These are phyloP conservation scores for Caracal caracal DNA, from an alignment of 2,113 vertebrate species.

Conservation along the genomic window DNA sequence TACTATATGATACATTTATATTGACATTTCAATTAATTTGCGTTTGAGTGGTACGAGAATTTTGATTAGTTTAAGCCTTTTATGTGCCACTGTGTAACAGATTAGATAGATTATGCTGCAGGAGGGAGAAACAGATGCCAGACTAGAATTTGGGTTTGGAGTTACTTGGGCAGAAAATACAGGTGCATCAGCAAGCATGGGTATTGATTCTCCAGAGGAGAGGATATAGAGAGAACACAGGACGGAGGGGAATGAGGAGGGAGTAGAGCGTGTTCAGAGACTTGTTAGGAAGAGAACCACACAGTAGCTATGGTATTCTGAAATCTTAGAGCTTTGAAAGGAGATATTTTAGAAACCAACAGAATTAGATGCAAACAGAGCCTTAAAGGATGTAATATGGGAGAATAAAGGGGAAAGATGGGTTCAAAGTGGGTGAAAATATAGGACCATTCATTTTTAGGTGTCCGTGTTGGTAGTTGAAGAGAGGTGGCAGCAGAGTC, in stretches of 20 bases:
- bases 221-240: background rate
- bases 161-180: background rate
- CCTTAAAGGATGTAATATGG: background rate
- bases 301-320: background rate
- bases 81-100: background rate
- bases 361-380: background rate
- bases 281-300: background rate
- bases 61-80: background rate
- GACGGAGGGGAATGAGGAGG: background rate
- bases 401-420: background rate
- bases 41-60: background rate
- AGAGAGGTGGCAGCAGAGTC: background rate
- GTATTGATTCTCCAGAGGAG: background rate
- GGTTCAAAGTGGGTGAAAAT: background rate
- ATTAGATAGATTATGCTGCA: background rate
- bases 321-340: background rate
- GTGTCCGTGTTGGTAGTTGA: background rate
- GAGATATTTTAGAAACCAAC: background rate
- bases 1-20: background rate
- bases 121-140: constrained; percentile 9
- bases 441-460: background rate
- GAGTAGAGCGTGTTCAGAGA: background rate
- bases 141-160: background rate
- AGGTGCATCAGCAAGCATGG: background rate
- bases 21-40: background rate